A percentile compares a stretch with the other conserved stretches of the same genome.
These are phyloP conservation scores for Caenorhabditis sulstoni DNA, from an alignment of 2,888 invertebrate genomes.

Conservation along the genomic window DNA sequence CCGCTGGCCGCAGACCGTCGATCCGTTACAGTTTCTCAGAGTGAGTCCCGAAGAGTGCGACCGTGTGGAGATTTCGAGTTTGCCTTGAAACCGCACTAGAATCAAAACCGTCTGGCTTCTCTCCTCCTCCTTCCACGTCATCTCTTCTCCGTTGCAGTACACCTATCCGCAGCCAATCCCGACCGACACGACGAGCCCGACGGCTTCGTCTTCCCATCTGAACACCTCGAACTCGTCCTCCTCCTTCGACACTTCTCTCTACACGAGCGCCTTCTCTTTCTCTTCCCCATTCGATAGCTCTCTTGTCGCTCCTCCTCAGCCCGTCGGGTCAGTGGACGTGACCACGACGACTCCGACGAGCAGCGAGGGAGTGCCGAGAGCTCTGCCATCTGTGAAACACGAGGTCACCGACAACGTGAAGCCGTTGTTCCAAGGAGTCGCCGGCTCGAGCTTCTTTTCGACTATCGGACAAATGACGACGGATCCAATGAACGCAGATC, in stretches of 20 bases:
- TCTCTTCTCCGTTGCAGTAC: conserved; percentile 15
- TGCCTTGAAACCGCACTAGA: too few species aligned
- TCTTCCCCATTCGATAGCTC: not conserved
- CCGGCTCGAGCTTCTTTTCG: conserved; percentile 24
- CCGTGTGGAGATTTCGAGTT: too few species aligned
- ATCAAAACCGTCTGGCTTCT: too few species aligned
- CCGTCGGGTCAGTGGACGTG: not conserved
- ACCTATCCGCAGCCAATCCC: conserved; percentile 11
- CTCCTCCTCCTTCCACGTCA: too few species aligned
- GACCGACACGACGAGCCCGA: not conserved
- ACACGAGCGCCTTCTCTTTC: conserved; percentile 33
- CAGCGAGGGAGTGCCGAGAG: too few species aligned
- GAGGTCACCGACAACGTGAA: conserved; percentile 15
- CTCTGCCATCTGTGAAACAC: conserved; percentile 5
- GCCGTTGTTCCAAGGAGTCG: conserved; percentile 20
- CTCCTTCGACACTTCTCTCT: conserved; percentile 38
- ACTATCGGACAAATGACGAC: conserved; percentile 22
- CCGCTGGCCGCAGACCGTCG: conserved; percentile 41
- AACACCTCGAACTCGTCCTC: conserved; percentile 21
- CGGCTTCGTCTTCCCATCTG: conserved; percentile 2
- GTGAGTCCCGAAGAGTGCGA: conserved; percentile 23
- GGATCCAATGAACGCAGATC: conserved; percentile 27
- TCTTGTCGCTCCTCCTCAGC: conserved; percentile 11
- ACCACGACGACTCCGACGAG: too few species aligned
- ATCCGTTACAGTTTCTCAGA: conserved; percentile 51